Base-by-base conservation (phyloP, 1,140 invertebrate species). In the Gerris buenoi region DNA sequence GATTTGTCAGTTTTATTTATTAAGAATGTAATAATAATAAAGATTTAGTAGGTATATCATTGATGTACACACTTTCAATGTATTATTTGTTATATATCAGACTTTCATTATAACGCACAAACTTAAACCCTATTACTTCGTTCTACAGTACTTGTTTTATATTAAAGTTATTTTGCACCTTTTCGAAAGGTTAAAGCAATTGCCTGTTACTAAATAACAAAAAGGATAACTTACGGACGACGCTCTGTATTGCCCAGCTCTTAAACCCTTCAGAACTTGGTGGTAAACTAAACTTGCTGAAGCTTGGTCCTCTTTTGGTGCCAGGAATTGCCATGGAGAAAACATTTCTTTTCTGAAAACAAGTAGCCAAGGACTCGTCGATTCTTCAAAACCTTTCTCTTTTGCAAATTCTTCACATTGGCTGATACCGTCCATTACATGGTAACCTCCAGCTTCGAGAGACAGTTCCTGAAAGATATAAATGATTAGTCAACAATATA, bases 361-460 rank as follows among this genome's bases (percentile, higher is more conserved):
- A 28, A 96, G 76, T 71, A 92, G 81, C 93, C 91, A 95, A 0
- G 93, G 95, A 0, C 95, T 95, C 72, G 91, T 91, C 23, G 89
- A 78, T 76, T 93, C 90, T 79, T 97, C 93, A 1, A 93, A 93
- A 18, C 96, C 94, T 80, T 98, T 95, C 78, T 98, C 96, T 80
- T 98, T 98, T 1, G 96, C 96, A 77, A 98, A 99, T 75, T 99
- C 96, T 77, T 99, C 97, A 79, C 96, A 99, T 76, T 98, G 97
- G 0, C 93, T 97, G 73, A 99, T 98, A 1, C 96, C 97, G 79
- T 99, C 97, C 95, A 99, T 97, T 0, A 99, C 95, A 77, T 98
- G 96, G 79, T 99, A 96, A 1, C 93, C 93, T 13, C 95, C 97
- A 79, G 93, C 96, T 28, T 97, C 97, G 28, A 99, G 79, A 0